Evolutionary conservation across 2,797 vertebrate genomes (phyloP), one percentile per base, ranked within the genome.

Genomic region (Bryconaethiops microstoma): DNA sequence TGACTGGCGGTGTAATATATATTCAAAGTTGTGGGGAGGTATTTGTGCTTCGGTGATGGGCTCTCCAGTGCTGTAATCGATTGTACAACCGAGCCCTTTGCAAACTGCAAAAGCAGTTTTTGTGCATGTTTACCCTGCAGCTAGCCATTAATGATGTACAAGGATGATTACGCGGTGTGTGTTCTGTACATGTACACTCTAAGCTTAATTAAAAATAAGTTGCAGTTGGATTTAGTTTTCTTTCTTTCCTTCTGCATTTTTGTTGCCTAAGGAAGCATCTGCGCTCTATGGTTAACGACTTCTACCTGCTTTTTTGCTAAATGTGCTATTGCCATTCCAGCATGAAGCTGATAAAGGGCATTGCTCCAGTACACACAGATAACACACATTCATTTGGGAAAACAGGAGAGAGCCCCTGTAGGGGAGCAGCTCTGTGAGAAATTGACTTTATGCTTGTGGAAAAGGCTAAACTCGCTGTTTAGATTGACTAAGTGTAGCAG

Each of bases 91-190:
- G 67, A 48, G 23, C n/a, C 19, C 21, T 69, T 21, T 69, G 39
- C 63, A 19, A 19, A 65, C 63, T n/a, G 16, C 29, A 64, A 64
- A 64, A 3, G 23, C 5, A 64, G 62, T 64, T 64, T 17, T 59
- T 21, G 57, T 59, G 57, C 19, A 21, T 59, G 57, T 59, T 65
- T 42, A n/a, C 63, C 63, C 63, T 65, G 16, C 35, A 65, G 63
- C 35, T 40, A 29, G 39, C 40, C 63, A 65, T 65, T 65, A 65
- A 40, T 65, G 63, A 65, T 65, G 63, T 64, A 39, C 62, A 65
- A n/a, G 35, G n/a, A 6, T 40, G 17, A 65, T 65, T 65, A 65
- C 39, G 35, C 19, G 5, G 16, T 65, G 63, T 65, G 63, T 65
- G 1, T 40, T 64, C 63, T 40, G 63, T 65, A 65, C 16, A 7